phyloP scores from a whole-genome alignment of 2,113 vertebrate species.

The Ascaphus truei region DNA sequence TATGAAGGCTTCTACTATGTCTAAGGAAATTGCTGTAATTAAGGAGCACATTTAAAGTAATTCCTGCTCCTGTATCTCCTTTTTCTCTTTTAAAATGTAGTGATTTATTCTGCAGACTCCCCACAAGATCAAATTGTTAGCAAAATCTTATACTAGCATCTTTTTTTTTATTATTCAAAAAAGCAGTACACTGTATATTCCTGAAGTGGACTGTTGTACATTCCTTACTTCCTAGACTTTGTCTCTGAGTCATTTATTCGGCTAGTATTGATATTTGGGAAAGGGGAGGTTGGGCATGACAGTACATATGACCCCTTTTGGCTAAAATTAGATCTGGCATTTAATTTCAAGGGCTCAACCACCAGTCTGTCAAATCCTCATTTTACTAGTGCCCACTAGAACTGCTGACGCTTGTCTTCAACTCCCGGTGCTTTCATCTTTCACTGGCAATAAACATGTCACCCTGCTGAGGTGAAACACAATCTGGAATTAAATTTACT shows the following conservation, averaged over 20 bases:
- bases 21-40: too few relatives aligned
- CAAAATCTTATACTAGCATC: too few relatives aligned
- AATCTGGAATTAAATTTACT: conserved; percentile 98
- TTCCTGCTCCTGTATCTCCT: too few relatives aligned
- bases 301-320: conserved; percentile 70
- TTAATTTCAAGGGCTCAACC: conserved; percentile 73
- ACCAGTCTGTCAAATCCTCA: conserved; percentile 74
- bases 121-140: too few relatives aligned
- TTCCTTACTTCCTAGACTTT: conserved; percentile 18
- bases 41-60: too few relatives aligned
- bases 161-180: background rate
- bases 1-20: too few relatives aligned
- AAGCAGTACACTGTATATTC: background rate
- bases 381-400: conserved; percentile 74
- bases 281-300: conserved; percentile 53
- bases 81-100: too few relatives aligned
- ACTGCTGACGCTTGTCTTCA: conserved; percentile 75
- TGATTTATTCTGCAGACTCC: too few relatives aligned
- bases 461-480: conserved; percentile 82
- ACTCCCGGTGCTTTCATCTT: conserved; percentile 77
- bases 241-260: conserved; percentile 63
- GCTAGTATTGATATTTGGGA: conserved; percentile 56
- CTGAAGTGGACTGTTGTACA: background rate
- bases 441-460: conserved; percentile 93
- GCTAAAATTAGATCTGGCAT: conserved; percentile 80